Evolutionary conservation across 2,113 vertebrate species (phyloP).

Genomic region (Calcarius ornatus): DNA sequence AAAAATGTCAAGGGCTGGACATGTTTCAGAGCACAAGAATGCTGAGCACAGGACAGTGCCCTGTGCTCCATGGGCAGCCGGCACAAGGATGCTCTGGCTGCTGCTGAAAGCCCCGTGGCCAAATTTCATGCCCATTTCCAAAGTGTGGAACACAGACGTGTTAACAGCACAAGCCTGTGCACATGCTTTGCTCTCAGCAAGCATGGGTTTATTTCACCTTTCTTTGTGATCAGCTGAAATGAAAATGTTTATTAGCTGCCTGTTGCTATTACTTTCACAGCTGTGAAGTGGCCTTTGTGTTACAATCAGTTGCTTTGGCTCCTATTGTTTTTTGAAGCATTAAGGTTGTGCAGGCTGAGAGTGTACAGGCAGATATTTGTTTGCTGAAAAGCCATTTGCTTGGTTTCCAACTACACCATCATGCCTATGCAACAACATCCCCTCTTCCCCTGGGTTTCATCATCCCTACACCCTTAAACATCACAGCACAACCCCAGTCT

Average conservation of each 20-base stretch:
- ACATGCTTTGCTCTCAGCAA: neutral
- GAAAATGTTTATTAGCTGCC: neutral
- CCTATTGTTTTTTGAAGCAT: neutral
- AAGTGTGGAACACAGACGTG: neutral
- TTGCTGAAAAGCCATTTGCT: neutral
- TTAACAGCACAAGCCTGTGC: neutral
- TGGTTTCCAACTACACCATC: neutral
- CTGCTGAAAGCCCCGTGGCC: neutral
- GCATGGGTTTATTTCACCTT: neutral
- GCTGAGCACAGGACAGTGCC: rapidly evolving
- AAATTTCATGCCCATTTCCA: neutral
- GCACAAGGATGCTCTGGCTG: neutral
- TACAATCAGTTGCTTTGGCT: neutral
- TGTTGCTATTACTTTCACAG: neutral
- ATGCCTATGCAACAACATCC: neutral
- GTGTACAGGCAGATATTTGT: neutral
- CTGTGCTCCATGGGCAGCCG: neutral
- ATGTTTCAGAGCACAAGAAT: neutral
- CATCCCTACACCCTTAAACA: rapidly evolving
- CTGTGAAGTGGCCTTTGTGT: neutral
- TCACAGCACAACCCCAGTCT: neutral
- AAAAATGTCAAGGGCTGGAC: neutral
- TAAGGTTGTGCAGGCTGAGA: neutral
- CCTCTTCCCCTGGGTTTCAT: neutral
- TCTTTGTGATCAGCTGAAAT: neutral